These are phyloP conservation scores for Pammene fasciana DNA, from an alignment of 2,888 invertebrate species.

Conservation along the genomic window DNA sequence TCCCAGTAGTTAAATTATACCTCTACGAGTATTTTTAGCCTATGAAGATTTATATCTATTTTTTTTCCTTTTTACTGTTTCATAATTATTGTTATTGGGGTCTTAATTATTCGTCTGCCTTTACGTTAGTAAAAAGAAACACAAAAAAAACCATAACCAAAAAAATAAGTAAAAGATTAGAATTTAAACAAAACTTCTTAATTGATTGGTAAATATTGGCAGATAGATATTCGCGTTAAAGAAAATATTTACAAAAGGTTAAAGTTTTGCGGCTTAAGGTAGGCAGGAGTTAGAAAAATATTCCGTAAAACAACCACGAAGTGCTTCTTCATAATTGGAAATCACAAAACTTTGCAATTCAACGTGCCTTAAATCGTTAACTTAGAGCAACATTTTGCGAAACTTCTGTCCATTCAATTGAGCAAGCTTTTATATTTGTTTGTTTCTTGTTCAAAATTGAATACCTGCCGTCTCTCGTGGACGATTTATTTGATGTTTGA, in stretches of 20 bases:
- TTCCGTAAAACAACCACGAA: conserved; percentile 24
- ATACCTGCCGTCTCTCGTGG: background rate
- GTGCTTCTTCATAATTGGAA: conserved; percentile 24
- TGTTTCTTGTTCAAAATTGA: background rate
- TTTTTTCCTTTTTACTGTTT: too few species aligned
- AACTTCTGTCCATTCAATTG: background rate
- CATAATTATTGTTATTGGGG: too few species aligned
- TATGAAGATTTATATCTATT: too few species aligned
- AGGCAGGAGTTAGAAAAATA: conserved; percentile 17
- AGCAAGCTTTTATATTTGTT: conserved; percentile 2
- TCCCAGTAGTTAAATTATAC: too few species aligned
- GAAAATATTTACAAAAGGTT: conserved; percentile 26
- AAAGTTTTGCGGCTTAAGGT: conserved; percentile 19
- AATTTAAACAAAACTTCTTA: too few species aligned
- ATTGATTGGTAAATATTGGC: too few species aligned
- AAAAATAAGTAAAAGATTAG: too few species aligned
- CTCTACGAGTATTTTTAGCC: too few species aligned
- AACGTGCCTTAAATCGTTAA: conserved; percentile 7
- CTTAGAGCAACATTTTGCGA: background rate
- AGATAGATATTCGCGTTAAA: background rate
- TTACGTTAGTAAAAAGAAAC: too few species aligned
- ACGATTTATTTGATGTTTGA: background rate
- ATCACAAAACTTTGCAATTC: conserved; percentile 25
- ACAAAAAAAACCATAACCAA: too few species aligned
- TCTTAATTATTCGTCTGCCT: too few species aligned